phyloP scores from a whole-genome alignment of 2,113 vertebrate species.

The Saiga tatarica region DNA sequence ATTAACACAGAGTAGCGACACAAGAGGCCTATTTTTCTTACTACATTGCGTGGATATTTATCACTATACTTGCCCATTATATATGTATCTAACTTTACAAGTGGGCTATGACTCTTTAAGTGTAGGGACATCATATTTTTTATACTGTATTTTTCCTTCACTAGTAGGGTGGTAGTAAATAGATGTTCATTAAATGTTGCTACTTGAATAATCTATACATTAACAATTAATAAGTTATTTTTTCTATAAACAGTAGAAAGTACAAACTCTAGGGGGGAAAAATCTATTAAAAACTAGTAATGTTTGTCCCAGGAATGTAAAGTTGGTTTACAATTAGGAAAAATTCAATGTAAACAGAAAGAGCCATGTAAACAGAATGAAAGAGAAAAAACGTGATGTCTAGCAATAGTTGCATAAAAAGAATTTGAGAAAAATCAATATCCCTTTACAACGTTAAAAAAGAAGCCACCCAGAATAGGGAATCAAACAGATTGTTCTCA shows the following conservation, averaged over 20 bases:
- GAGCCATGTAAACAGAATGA: neutral
- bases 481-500: neutral
- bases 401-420: neutral
- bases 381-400: neutral
- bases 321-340: neutral
- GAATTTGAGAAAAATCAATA: neutral
- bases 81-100: constrained; percentile 12
- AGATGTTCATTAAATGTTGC: neutral
- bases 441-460: neutral
- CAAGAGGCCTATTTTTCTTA: neutral
- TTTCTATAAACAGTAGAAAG: neutral
- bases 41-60: neutral
- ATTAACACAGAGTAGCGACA: neutral
- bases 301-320: neutral
- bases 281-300: neutral
- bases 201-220: neutral
- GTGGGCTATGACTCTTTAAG: neutral
- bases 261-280: neutral
- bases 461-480: neutral
- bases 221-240: neutral
- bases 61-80: neutral
- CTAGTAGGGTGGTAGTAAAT: neutral
- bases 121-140: neutral
- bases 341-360: neutral
- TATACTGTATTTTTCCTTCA: neutral